Conservation (phyloP, 2,113 vertebrate genomes). For the Machaerirhynchus nigripectus region DNA sequence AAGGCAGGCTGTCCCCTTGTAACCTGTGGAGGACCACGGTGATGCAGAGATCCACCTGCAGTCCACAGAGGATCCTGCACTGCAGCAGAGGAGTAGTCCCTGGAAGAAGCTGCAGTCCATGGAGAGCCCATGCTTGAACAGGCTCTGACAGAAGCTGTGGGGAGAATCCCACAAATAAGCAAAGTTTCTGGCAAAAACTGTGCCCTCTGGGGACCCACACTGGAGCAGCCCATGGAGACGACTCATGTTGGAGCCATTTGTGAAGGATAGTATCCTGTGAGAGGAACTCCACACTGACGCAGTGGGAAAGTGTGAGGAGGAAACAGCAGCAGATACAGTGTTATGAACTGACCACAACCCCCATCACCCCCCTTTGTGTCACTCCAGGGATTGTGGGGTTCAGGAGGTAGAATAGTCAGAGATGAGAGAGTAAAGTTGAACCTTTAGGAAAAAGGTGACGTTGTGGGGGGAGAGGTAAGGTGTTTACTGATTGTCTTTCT, state of each 20-base stretch:
- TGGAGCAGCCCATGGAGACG: not conserved
- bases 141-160: not conserved
- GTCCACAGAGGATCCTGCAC: not conserved
- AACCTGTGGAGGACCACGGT: accelerated
- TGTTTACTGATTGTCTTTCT: not conserved
- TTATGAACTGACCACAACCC: not conserved
- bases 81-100: not conserved
- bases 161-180: not conserved
- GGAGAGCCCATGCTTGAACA: not conserved
- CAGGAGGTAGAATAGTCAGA: not conserved
- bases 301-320: not conserved
- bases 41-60: not conserved
- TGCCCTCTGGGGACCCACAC: accelerated
- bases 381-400: accelerated
- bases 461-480: not conserved
- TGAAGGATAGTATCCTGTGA: not conserved
- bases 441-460: not conserved
- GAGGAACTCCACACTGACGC: not conserved
- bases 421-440: not conserved
- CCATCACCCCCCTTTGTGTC: not conserved
- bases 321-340: not conserved
- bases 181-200: not conserved
- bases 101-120: not conserved
- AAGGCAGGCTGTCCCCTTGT: not conserved
- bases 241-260: not conserved